Conservation (phyloP, 2,113 vertebrate genomes). For the Clinocottus analis region DNA sequence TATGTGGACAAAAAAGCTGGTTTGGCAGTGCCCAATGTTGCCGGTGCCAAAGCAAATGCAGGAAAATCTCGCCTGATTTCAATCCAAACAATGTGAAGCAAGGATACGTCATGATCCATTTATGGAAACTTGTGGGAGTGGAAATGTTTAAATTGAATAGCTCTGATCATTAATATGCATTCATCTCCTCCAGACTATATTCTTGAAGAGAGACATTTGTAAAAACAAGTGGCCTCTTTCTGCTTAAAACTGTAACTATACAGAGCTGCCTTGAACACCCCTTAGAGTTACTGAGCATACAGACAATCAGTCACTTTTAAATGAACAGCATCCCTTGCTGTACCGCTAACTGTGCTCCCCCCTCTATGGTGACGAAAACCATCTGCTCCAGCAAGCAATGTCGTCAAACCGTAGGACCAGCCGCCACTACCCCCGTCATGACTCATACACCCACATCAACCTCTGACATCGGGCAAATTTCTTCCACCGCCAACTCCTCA, state of each 20-base stretch:
- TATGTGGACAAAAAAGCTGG: conserved; percentile 22
- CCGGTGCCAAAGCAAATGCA: conserved; percentile 19
- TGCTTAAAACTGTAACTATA: not conserved
- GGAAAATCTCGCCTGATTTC: conserved; percentile 35
- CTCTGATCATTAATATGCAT: conserved; percentile 20
- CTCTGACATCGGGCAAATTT: conserved; percentile 47
- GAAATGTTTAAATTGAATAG: conserved; percentile 46
- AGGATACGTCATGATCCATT: conserved; percentile 53
- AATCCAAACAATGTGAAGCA: conserved; percentile 49
- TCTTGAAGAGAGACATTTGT: not conserved
- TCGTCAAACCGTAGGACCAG: conserved; percentile 22
- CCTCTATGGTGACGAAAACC: conserved; percentile 31
- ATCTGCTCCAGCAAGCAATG: conserved; percentile 42
- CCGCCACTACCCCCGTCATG: conserved; percentile 27
- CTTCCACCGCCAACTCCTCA: conserved; percentile 26
- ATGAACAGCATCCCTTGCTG: conserved; percentile 27
- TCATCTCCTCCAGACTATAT: conserved; percentile 5
- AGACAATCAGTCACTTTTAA: conserved; percentile 34
- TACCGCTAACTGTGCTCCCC: conserved; percentile 1
- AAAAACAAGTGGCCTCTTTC: conserved; percentile 4
- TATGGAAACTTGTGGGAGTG: conserved; percentile 56
- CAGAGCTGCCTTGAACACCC: not conserved
- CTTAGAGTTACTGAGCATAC: not conserved
- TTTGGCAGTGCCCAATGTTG: not conserved
- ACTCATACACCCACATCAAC: conserved; percentile 55